phyloP scores from a whole-genome alignment of 2,888 invertebrate genomes.

The Philonicus albiceps region DNA sequence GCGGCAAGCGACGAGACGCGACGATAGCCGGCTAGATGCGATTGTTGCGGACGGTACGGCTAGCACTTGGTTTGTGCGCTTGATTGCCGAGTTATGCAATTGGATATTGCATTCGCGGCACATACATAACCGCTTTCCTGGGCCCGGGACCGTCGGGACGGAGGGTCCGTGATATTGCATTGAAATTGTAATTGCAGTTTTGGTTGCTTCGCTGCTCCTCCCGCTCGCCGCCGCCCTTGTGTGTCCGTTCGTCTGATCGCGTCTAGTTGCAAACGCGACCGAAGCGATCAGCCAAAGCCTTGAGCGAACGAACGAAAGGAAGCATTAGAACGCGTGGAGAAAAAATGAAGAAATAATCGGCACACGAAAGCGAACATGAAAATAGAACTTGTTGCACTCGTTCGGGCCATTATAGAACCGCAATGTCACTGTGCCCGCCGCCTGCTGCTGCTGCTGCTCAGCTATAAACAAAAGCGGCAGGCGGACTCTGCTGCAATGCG shows the following conservation, averaged over 20 bases:
- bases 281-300: background rate
- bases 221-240: background rate
- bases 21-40: background rate
- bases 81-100: constrained; percentile 34
- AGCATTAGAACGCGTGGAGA: background rate
- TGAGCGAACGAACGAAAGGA: background rate
- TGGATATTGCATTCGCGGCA: constrained; percentile 27
- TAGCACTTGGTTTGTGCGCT: background rate
- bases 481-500: background rate
- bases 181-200: constrained; percentile 34
- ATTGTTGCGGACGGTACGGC: background rate
- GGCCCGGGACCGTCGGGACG: background rate
- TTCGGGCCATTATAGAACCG: background rate
- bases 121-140: constrained; percentile 6
- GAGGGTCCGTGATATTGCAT: background rate
- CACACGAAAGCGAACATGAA: background rate
- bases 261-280: background rate
- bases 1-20: background rate
- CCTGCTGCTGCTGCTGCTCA: background rate
- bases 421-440: background rate
- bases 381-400: constrained; percentile 33
- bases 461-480: constrained; percentile 5
- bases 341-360: background rate
- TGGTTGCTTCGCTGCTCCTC: background rate
- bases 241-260: background rate